phyloP scores from a whole-genome alignment of 1,140 invertebrate species.

The Triops longicaudatus region DNA sequence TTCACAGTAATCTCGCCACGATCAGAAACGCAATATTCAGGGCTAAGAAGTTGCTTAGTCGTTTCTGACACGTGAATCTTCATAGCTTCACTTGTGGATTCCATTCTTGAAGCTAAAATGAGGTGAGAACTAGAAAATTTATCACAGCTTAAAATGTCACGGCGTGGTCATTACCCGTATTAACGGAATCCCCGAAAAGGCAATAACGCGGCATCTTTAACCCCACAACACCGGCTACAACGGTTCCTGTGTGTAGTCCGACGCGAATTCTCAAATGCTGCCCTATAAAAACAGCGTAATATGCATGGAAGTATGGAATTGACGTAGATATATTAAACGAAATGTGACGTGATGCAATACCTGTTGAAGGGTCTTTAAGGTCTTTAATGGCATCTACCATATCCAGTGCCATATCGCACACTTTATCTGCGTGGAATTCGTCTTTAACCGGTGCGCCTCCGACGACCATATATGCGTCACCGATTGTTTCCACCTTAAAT shows the following conservation, averaged over 20 bases:
- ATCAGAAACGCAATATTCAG: conserved; percentile 65
- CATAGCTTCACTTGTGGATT: conserved; percentile 82
- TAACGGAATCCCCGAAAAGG: conserved; percentile 86
- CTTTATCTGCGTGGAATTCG: conserved; percentile 80
- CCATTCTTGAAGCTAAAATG: conserved; percentile 68
- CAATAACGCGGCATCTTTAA: conserved; percentile 93
- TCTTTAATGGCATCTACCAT: conserved; percentile 89
- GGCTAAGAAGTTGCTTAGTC: conserved; percentile 65
- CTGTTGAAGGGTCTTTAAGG: conserved; percentile 82
- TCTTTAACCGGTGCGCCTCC: conserved; percentile 86
- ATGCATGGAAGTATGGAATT: not conserved
- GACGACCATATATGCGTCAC: conserved; percentile 95
- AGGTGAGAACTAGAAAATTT: conserved; percentile 25
- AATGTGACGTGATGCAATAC: conserved; percentile 39
- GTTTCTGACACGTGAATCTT: conserved; percentile 89
- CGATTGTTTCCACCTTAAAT: conserved; percentile 85
- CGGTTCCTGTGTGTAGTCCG: conserved; percentile 79
- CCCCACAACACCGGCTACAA: conserved; percentile 90
- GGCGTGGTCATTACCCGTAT: conserved; percentile 48
- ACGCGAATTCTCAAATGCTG: conserved; percentile 80
- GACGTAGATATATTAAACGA: conserved; percentile 19
- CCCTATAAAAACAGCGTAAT: conserved; percentile 44
- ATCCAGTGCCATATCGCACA: conserved; percentile 92
- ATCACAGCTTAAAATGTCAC: not conserved
- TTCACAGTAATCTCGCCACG: conserved; percentile 75